Conservation (phyloP, 2,113 vertebrate species). For the Oophaga pumilio region DNA sequence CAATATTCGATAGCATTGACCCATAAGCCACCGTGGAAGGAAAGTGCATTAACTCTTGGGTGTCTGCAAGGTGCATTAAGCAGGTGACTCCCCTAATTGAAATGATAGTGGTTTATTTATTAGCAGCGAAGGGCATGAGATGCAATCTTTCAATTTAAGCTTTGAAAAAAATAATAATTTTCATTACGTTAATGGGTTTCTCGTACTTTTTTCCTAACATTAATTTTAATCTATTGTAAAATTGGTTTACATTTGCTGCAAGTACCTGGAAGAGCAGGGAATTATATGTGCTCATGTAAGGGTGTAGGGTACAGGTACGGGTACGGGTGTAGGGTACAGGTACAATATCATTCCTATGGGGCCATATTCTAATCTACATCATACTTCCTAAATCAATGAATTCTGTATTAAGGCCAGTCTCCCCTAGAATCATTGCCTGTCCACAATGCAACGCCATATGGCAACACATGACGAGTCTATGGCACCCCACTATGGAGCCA, state of each 20-base stretch:
- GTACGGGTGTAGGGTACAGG: not conserved
- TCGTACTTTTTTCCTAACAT: not conserved
- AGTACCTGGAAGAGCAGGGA: not conserved
- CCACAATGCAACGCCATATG: not conserved
- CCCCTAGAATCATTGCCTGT: not conserved
- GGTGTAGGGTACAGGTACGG: too few species aligned
- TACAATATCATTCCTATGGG: not conserved
- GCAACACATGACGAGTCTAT: not conserved
- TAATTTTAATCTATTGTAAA: not conserved
- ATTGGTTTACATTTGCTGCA: not conserved
- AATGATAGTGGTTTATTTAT: slow-evolving; percentile 1
- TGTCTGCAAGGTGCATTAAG: slow-evolving; percentile 1
- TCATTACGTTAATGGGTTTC: slow-evolving; percentile 44
- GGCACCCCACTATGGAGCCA: not conserved
- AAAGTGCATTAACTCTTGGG: slow-evolving; percentile 18
- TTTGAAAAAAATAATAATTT: slow-evolving; percentile 22
- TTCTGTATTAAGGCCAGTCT: not conserved
- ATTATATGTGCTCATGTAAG: not conserved
- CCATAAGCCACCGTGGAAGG: not conserved
- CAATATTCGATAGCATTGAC: slow-evolving; percentile 30
- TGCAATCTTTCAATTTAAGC: slow-evolving; percentile 10
- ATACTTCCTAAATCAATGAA: not conserved
- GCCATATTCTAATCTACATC: not conserved
- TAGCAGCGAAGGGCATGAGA: not conserved
- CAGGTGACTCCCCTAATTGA: slow-evolving; percentile 18